Base-by-base conservation (phyloP, 2,797 vertebrate genomes). In the Darevskia nairensis region DNA sequence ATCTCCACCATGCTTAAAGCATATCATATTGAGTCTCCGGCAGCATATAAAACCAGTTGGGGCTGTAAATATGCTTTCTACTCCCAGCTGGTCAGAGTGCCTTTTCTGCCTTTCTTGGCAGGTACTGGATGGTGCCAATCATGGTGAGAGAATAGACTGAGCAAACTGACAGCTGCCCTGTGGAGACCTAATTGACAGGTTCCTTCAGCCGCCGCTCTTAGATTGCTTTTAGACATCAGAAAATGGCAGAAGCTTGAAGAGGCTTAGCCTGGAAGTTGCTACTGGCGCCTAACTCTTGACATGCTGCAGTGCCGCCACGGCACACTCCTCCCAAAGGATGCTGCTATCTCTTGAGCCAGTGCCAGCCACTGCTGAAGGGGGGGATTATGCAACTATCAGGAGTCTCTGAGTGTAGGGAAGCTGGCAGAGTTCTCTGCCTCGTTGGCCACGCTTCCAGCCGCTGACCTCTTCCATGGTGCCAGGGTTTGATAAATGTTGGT, bases 401-500 rank as follows among this genome's bases (percentile, higher is more conserved):
- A 84, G 39, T 35, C 82, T 32, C 39, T 23, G 15, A 4, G 39
- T 23, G 39, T 72, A 72, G 32, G 61, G 83, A 87, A 69, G 44
- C 59, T 86, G 78, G 61, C 59, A 32, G 41, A 11, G 66, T 35
- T 81, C 44, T 68, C 59, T 55, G 59, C 71, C 41, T 85, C 44
- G 1, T 76, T 82, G 78, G 80, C 27, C 32, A 80, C 35, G 29
- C 64, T 85, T 85, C 11, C 55, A 81, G 69, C 71, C 32, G 15
- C 84, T 85, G 71, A 55, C 71, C 84, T 85, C 78, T 76, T 89
- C 78, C 44, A 55, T 77, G 41, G 23, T 85, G 71, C 71, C 55
- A 74, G 44, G 23, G 32, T 66, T 89, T 76, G 84, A 89, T 76
- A 89, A 89, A 89, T 27, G 41, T 86, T 85, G 32, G 32, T 85